Base-by-base conservation (phyloP, 2,797 vertebrate species). In the Xiphophorus birchmanni region DNA sequence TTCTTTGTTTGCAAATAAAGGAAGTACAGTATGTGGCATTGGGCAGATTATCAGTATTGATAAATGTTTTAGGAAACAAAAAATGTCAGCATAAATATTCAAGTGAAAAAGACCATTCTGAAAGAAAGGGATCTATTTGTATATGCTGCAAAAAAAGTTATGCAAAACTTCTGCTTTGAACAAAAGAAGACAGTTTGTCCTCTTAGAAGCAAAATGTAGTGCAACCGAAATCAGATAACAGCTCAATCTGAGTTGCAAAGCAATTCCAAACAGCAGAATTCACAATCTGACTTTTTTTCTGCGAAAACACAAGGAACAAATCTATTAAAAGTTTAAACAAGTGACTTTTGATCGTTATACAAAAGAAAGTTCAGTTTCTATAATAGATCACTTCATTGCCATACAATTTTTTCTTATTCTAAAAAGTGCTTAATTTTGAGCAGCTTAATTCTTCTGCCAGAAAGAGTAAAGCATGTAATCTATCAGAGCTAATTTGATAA, bases 381-480 rank as follows among this genome's bases (percentile, higher is more conserved):
- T 60, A 32, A 63, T 32, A 23, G 44, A 47, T 23, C 26, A 4
- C 48, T 18, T 50, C 12, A 42, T 56, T 29, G 44, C 13, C 8
- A 44, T 5, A 26, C 1, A 8, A 4, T 71, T 23, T 21, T 58
- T 21, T 21, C 48, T 21, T 50, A 15, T 11, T 65, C 23, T 29
- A 45, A 44, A 45, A 60, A 48, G 54, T 10, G 1, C 8, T 58
- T 72, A 32, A n/a, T 54, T 69, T 40, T 32, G 35, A 50, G 45
- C 45, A 15, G 15, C 58, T 74, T 80, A 32, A 65, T 42, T 48
- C 26, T 67, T 67, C 26, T 48, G 23, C 45, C 45, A 63, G 44
- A 45, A 50, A 50, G 23, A 80, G 56, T 40, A 74, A 74, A 60
- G 12, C 56, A 63, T 54, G 4, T 60, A 75, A 56, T 80, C 40